phyloP scores from a whole-genome alignment of 2,113 vertebrate species.

The Leucoraja erinaceus region DNA sequence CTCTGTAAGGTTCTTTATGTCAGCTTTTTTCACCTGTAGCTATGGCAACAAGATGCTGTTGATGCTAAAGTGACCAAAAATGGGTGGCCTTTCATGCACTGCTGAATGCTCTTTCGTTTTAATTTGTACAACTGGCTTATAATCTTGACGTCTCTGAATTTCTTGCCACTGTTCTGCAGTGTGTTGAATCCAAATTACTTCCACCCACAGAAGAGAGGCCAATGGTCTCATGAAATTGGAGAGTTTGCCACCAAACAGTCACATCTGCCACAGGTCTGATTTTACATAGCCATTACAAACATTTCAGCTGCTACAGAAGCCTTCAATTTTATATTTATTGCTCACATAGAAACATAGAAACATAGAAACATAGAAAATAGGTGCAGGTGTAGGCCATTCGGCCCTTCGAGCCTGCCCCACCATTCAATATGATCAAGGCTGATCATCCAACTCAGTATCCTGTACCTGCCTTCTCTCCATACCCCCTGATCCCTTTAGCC shows the following conservation, averaged over 20 bases:
- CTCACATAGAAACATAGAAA: no score
- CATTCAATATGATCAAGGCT: no score
- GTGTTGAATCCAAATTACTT: background rate
- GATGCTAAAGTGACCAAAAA: constrained; percentile 14
- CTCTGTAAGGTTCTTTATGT: background rate
- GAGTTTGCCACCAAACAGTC: no score
- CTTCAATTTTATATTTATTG: background rate
- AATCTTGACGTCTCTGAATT: background rate
- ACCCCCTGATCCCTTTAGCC: no score
- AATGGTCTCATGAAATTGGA: no score
- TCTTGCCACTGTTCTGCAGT: background rate
- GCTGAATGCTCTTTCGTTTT: background rate
- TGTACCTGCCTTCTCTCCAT: no score
- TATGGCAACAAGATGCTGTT: background rate
- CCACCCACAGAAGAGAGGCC: background rate
- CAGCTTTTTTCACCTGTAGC: background rate
- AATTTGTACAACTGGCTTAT: background rate
- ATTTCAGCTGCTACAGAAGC: background rate
- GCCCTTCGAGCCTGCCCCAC: no score
- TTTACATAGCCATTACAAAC: background rate
- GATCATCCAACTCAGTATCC: no score
- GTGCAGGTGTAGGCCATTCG: no score
- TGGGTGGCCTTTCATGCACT: background rate
- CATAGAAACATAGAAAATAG: no score
- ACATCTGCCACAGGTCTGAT: background rate